Base-by-base conservation (phyloP, 2,888 invertebrate genomes). In the Philopedon plagiatum region DNA sequence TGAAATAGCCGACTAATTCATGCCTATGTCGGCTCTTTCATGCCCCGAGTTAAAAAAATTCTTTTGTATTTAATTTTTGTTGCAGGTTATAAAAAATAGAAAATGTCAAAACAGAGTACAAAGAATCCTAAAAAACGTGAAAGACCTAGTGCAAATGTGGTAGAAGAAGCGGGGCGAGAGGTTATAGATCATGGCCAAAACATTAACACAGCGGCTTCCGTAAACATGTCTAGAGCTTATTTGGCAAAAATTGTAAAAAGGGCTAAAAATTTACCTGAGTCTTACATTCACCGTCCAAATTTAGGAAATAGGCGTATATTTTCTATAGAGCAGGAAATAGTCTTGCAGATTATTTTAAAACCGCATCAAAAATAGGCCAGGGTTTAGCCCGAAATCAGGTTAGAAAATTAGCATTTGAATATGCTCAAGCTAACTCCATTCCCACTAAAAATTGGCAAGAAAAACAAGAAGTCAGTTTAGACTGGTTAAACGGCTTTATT, bases 391-490 rank as follows among this genome's bases (percentile, higher is more conserved):
- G 19, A 34, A 7, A 13, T 11, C 41, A 61, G 18, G 32, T 56
- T 18, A 41, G 37, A 11, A 37, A 44, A 41, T 37, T 61, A 37
- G 61, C 41, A 61, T 44, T 44, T 34, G 23, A 61, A 26, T 61
- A 61, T 61, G 44, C n/a, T n/a, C n/a, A n/a, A n/a, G n/a, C n/a
- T n/a, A n/a, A n/a, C 61, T 39, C 58, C 32, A 58, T 39, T 34
- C 37, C 39, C 7, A 34, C 37, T 37, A 13, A 58, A 1, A 58
- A 58, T 34, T 58, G 58, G 34, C 9, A 58, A 8, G 32, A 34
- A n/a, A 18, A 58, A 34, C 7, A 58, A 39, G 39, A 58, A 15
- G 58, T 13, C 18, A 58, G 58, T 58, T 19, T 37, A 19, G 58
- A 58, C 39, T 58, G 34, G 58, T 39, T 29, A 39, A 34, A 5